These are phyloP conservation scores for Drosophila phalerata DNA, from an alignment of 2,888 invertebrate genomes.

Conservation along the genomic window DNA sequence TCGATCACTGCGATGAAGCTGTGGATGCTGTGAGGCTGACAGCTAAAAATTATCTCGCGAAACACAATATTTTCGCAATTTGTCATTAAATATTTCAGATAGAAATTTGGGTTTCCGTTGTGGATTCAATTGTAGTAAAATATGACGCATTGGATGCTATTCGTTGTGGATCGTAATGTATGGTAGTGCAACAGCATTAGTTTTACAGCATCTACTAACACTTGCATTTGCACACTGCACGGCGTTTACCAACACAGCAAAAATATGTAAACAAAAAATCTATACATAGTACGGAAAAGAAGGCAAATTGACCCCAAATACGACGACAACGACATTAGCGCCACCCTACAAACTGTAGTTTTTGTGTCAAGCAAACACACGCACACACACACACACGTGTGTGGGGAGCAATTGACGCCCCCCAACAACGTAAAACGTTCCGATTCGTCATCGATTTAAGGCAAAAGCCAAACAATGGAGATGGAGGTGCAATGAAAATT, in stretches of 20 bases:
- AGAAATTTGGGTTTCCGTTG: neutral
- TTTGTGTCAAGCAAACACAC: conserved; percentile 62
- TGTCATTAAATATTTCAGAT: neutral
- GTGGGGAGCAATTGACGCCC: conserved; percentile 71
- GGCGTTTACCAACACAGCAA: conserved; percentile 59
- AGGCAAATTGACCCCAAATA: conserved; percentile 73
- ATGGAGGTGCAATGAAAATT: conserved; percentile 67
- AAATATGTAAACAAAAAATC: conserved; percentile 80
- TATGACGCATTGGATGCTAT: neutral
- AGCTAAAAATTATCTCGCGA: neutral
- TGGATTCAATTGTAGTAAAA: neutral
- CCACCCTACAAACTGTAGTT: conserved; percentile 60
- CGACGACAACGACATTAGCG: conserved; percentile 55
- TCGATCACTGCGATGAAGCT: neutral
- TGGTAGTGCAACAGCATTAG: neutral
- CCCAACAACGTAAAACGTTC: conserved; percentile 53
- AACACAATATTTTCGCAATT: neutral
- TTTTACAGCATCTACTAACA: conserved; percentile 19
- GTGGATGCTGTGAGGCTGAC: neutral
- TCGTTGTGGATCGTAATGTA: conserved; percentile 1
- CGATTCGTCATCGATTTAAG: conserved; percentile 83
- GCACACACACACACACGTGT: conserved; percentile 14
- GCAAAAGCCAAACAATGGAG: conserved; percentile 72
- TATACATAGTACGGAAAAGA: conserved; percentile 53
- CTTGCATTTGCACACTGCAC: conserved; percentile 8